Evolutionary conservation across 2,888 invertebrate species (phyloP), one percentile per base, ranked within the genome.

Genomic region (Melinopterus prodromus): DNA sequence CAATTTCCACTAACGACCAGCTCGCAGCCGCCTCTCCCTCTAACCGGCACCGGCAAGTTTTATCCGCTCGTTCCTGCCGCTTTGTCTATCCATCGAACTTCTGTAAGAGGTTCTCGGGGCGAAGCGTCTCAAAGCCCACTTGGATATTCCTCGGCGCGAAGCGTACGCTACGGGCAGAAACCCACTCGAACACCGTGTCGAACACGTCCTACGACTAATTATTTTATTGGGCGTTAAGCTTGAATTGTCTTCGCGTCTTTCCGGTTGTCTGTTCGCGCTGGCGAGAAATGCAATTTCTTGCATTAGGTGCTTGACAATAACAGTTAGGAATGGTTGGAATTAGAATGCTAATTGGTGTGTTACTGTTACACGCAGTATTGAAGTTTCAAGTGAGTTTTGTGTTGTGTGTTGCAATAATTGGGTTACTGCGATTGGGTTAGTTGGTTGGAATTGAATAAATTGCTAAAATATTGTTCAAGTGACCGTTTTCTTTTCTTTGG

Each of bases 1-100:
- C 72, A 72, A 72, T 72, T 16, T 74, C n/a, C 14, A 37, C 35
- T 74, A 74, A 26, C n/a, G 26, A 74, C 74, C 36, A 53, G 53
- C 53, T 26, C 37, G 35, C 1, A 2, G 15, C 16, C 12, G 16
- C 15, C 35, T 37, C 14, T 26, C 16, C 35, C 53, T 0, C 1
- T 4, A 53, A 12, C 53, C 53, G 53, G 53, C 53, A 12, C 1
- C 53, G 53, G 53, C 53, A 12, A 53, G 53, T 53, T 53, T 53
- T 53, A 53, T 53, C 53, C 53, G 53, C 9, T n/a, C 71, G 16
- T 12, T 9, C n/a, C 35, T 71, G 5, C 26, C 26, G 26, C 53
- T 53, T 53, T 53, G 53, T 53, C 9, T 53, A 53, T 7, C 53
- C 53, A 53, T 53, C 53, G 53, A 26, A 26, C 26, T 26, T 26